phyloP scores from a whole-genome alignment of 2,888 invertebrate genomes.

The Ophraella communa region DNA sequence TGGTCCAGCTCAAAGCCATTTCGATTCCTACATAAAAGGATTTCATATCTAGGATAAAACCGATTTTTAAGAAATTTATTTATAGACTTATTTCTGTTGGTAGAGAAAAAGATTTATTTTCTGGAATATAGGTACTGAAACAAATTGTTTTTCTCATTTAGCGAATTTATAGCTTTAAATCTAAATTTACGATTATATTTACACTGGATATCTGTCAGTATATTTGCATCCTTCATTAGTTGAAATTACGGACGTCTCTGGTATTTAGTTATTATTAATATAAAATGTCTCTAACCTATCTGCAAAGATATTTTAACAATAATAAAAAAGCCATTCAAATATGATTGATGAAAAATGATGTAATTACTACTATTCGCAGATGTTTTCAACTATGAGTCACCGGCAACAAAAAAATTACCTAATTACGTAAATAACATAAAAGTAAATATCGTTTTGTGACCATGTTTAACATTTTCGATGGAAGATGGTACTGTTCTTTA shows the following conservation, averaged over 20 bases:
- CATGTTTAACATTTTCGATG: background rate
- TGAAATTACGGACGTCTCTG: background rate
- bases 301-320: background rate
- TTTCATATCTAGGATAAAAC: no score
- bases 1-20: no score
- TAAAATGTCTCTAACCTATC: background rate
- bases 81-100: no score
- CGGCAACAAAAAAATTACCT: background rate
- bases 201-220: no score
- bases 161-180: no score
- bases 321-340: background rate
- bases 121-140: no score
- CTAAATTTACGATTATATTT: no score
- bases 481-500: background rate
- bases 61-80: no score
- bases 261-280: background rate
- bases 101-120: no score
- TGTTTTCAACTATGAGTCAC: background rate
- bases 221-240: no score
- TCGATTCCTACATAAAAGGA: no score
- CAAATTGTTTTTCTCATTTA: no score
- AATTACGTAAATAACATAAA: conserved; percentile 4
- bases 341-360: conserved; percentile 7
- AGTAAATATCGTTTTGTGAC: conserved; percentile 3
- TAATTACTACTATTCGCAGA: conserved; percentile 6